Conservation (phyloP, 2,113 vertebrate genomes). For the human (Homo sapiens) region GRCh38 chr18:38649501-38650000, state of each 20-base stretch:
- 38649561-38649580: neutral
- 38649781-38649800: neutral
- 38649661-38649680: neutral
- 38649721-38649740: neutral
- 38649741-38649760: neutral
- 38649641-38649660: neutral
- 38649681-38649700: neutral
- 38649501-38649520: neutral
- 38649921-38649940: neutral
- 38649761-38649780: neutral
- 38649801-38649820: neutral
- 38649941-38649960: neutral
- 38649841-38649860: neutral
- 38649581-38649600: too few relatives aligned
- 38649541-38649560: neutral
- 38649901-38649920: constrained; percentile 12
- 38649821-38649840: neutral
- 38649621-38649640: neutral
- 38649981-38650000: constrained; percentile 28
- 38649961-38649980: neutral
- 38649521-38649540: neutral
- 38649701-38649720: neutral
- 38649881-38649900: neutral
- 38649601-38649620: neutral
- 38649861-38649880: neutral